Conservation (phyloP, 1,140 invertebrate genomes). For the Lithobius niger region DNA sequence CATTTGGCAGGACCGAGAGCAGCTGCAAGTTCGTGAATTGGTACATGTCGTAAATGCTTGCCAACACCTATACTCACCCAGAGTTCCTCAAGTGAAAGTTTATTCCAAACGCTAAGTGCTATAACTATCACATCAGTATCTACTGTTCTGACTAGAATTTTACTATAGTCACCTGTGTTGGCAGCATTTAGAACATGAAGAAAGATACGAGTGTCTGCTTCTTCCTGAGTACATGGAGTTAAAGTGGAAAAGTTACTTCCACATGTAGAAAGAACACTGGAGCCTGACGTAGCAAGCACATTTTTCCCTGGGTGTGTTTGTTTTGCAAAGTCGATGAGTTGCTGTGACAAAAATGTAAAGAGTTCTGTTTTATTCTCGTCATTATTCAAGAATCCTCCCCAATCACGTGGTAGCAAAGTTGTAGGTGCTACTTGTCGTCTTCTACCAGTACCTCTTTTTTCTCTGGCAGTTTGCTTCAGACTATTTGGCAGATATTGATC, state of each 20-base stretch:
- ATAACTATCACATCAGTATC: neutral
- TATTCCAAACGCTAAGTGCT: too few relatives aligned
- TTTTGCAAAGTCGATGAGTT: neutral
- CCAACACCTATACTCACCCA: too few relatives aligned
- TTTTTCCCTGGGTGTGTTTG: neutral
- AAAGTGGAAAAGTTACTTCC: neutral
- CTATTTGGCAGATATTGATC: neutral
- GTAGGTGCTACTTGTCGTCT: neutral
- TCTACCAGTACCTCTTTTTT: neutral
- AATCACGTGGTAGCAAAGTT: neutral
- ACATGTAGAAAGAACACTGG: neutral
- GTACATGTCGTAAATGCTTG: too few relatives aligned
- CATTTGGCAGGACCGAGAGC: too few relatives aligned
- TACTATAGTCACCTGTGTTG: neutral
- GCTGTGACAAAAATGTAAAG: too few relatives aligned
- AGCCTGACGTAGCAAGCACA: neutral
- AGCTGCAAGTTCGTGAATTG: too few relatives aligned
- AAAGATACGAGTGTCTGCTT: neutral
- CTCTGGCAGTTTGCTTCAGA: neutral
- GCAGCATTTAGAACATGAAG: neutral
- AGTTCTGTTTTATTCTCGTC: neutral
- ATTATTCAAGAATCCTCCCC: neutral
- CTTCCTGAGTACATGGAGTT: too few relatives aligned
- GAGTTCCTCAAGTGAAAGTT: too few relatives aligned
- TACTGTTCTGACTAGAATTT: neutral